phyloP scores from a whole-genome alignment of 1,140 invertebrate genomes.

The Cepaea nemoralis region DNA sequence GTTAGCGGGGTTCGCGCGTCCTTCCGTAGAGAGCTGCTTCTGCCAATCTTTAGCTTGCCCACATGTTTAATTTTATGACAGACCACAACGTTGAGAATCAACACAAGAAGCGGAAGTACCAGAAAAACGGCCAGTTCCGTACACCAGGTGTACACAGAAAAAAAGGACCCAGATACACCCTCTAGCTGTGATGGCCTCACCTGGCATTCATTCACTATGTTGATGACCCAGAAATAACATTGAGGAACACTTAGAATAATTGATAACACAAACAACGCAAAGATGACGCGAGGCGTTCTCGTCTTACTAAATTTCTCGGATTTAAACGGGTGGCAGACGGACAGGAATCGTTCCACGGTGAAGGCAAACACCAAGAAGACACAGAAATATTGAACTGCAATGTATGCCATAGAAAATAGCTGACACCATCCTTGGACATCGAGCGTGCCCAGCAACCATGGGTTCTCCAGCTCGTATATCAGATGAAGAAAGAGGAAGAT shows the following conservation, averaged over 20 bases:
- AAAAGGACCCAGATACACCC: conserved; percentile 40
- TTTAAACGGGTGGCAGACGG: conserved; percentile 82
- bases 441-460: conserved; percentile 58
- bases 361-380: conserved; percentile 78
- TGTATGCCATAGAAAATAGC: conserved; percentile 55
- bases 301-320: conserved; percentile 84
- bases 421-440: conserved; percentile 54
- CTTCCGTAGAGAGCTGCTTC: not conserved
- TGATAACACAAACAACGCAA: conserved; percentile 40
- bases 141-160: conserved; percentile 57
- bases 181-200: conserved; percentile 17
- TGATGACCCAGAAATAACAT: conserved; percentile 52
- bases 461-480: conserved; percentile 64
- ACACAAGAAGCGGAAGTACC: conserved; percentile 57
- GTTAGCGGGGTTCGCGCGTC: not conserved
- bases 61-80: conserved; percentile 47
- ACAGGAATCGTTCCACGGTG: conserved; percentile 87
- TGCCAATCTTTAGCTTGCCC: conserved; percentile 37
- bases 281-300: conserved; percentile 79
- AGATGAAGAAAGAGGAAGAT: conserved; percentile 62
- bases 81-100: conserved; percentile 60
- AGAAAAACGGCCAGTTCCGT: conserved; percentile 61
- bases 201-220: conserved; percentile 16
- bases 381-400: conserved; percentile 59
- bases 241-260: conserved; percentile 45